Conservation (phyloP, 2,888 invertebrate species). For the Trachelus tabidus region DNA sequence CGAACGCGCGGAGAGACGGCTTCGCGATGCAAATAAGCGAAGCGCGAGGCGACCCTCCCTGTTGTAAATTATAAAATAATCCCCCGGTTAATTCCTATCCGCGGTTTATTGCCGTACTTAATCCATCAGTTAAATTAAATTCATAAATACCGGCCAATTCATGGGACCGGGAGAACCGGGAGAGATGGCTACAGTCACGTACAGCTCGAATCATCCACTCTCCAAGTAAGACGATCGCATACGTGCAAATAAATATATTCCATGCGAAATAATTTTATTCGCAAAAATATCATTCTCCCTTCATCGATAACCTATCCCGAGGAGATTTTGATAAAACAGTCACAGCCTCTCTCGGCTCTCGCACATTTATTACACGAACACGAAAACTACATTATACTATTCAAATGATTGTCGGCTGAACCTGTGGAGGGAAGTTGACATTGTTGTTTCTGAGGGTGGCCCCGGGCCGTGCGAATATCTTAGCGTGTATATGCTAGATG, state of each 20-base stretch:
- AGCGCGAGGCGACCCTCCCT: conserved; percentile 43
- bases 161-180: not conserved
- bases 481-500: conserved; percentile 42
- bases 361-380: conserved; percentile 34
- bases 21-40: conserved; percentile 48
- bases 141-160: conserved; percentile 45
- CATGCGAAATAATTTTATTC: not conserved
- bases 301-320: not conserved
- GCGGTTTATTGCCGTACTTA: conserved; percentile 53
- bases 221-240: not conserved
- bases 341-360: not conserved
- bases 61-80: conserved; percentile 61
- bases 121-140: conserved; percentile 56
- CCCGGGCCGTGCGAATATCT: conserved; percentile 58
- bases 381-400: conserved; percentile 60
- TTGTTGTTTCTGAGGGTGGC: conserved; percentile 63
- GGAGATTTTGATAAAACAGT: not conserved
- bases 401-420: conserved; percentile 53
- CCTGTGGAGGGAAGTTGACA: conserved; percentile 58
- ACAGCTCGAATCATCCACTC: not conserved
- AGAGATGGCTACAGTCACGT: not conserved
- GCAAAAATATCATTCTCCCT: not conserved
- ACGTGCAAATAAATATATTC: not conserved
- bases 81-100: conserved; percentile 57
- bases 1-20: conserved; percentile 30